A percentile compares a stretch with the other conserved stretches of the same genome.
These are phyloP conservation scores for Polyommatus iphigenia DNA, from an alignment of 2,888 invertebrate genomes.

Conservation along the genomic window DNA sequence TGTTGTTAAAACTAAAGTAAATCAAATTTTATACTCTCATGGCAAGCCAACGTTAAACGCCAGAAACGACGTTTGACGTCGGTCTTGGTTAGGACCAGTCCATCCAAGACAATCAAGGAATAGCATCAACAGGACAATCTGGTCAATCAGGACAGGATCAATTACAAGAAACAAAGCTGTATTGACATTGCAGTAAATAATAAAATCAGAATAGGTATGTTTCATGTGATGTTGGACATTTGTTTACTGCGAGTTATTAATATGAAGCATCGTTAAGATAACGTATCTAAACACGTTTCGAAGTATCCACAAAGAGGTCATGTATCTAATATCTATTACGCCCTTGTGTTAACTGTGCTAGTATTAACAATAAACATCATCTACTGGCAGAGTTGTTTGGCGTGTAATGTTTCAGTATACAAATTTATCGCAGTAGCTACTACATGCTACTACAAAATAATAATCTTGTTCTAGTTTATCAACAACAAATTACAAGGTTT, in stretches of 20 bases:
- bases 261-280: slow-evolving; percentile 37
- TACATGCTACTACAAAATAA: background rate
- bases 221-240: background rate
- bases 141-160: too few species aligned
- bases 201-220: background rate
- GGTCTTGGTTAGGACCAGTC: too few species aligned
- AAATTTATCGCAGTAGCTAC: background rate
- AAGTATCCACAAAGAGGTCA: slow-evolving; percentile 72
- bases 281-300: slow-evolving; percentile 49
- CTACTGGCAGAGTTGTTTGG: background rate
- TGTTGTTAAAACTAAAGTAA: too few species aligned
- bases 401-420: background rate
- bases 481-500: background rate
- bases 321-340: slow-evolving; percentile 71
- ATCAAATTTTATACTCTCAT: too few species aligned
- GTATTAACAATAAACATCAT: background rate
- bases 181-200: too few species aligned
- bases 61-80: too few species aligned
- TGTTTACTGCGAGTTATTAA: background rate
- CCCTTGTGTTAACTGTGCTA: slow-evolving; percentile 75
- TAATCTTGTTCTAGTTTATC: background rate
- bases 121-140: too few species aligned
- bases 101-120: too few species aligned
- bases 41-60: too few species aligned
- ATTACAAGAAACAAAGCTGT: too few species aligned